These are phyloP conservation scores for Sarcophaga carnaria DNA, from an alignment of 2,888 invertebrate genomes.

Conservation along the genomic window DNA sequence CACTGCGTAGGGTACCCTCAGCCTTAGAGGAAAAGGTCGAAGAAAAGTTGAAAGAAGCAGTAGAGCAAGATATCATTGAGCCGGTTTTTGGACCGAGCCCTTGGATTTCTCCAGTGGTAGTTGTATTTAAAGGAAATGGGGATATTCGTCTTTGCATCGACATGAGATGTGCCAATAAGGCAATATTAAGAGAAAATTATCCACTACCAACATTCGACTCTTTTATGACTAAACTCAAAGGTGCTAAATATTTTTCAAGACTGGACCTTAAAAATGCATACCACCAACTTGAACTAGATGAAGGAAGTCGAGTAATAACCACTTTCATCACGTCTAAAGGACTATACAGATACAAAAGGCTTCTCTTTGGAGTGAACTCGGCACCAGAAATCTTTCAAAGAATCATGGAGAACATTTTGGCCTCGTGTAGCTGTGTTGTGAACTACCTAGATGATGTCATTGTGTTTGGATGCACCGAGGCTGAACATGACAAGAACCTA, in stretches of 20 bases:
- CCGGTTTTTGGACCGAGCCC: conserved; percentile 50
- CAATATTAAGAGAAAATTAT: conserved; percentile 31
- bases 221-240: conserved; percentile 57
- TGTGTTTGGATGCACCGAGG: no score
- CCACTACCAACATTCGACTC: conserved; percentile 35
- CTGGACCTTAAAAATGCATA: conserved; percentile 67
- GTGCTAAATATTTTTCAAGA: conserved; percentile 71
- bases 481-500: conserved; percentile 73
- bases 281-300: conserved; percentile 71
- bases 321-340: conserved; percentile 62
- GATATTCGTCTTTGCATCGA: no score
- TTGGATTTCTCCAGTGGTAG: conserved; percentile 37
- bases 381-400: conserved; percentile 20
- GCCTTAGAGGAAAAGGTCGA: conserved; percentile 70
- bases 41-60: conserved; percentile 49
- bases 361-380: conserved; percentile 78
- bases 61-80: conserved; percentile 39
- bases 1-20: conserved; percentile 71
- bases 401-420: conserved; percentile 72
- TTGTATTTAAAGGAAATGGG: conserved; percentile 33
- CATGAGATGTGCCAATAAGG: no score
- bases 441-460: conserved; percentile 64
- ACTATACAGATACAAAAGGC: conserved; percentile 74
- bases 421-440: conserved; percentile 71
- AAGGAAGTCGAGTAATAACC: conserved; percentile 57